Base-by-base conservation (phyloP, 2,113 vertebrate species). In the Perca schrenkii region DNA sequence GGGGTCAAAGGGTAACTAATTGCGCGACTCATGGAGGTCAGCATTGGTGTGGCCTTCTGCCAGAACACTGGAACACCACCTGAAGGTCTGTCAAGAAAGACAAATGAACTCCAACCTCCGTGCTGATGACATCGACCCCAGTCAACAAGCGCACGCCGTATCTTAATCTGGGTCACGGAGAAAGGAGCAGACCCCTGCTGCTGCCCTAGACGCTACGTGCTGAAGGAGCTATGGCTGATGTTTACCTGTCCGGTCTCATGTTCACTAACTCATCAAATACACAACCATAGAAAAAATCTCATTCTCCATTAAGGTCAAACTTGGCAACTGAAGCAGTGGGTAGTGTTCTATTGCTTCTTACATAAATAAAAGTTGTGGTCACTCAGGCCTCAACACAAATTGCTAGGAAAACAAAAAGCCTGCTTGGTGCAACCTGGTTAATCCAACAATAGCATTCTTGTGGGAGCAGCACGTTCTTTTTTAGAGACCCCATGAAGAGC, bases 1-100 rank as follows among this genome's bases (percentile, higher is more conserved):
- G 34, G 80, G 93, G 92, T 94, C 91, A 93, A 93, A 94, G 95
- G 94, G 88, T 77, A 94, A 88, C 93, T 94, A 94, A 94, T 95
- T 94, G 93, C 78, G 71, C 67, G 46, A 65, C 89, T 91, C 87
- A 34, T 75, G 79, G 90, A 93, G 94, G 94, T 94, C 93, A 94
- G 75, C 43, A 0, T 66, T 16, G 4, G 76, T 74, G 91, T 83
- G 88, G 84, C 88, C 88, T 87, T 68, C 74, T 87, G 84, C 83
- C 78, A 61, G 65, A 87, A 58, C 80, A 25, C 63, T 75, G 83
- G 74, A 82, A 75, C 91, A 70, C 82, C 84, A 93, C 89, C 90
- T 83, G 77, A 92, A 89, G 80, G 70, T 88, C 89, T 90, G 92
- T 91, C 88, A 89, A 63, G 82, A 71, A 91, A 93, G 90, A 93